Evolutionary conservation across 37 sponge, comb jelly and placozoan species (phyloP).

Genomic region (Amphimedon queenslandica): DNA sequence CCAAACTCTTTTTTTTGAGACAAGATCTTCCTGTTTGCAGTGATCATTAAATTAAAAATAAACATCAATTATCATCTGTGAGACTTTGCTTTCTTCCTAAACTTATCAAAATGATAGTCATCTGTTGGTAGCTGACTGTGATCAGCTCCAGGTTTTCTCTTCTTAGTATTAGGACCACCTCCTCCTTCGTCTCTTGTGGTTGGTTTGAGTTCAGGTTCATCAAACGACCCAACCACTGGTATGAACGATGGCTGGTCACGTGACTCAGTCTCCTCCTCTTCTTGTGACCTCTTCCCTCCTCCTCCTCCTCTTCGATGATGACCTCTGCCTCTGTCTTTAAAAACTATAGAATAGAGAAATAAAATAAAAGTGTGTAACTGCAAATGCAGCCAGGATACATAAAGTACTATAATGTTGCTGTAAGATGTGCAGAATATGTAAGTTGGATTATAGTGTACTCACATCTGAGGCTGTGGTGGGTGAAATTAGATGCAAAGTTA

Average conservation of each 20-base stretch:
- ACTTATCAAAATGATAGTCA: constrained; percentile 91
- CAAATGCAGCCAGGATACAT: neutral
- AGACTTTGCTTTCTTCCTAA: constrained; percentile 60
- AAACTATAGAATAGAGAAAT: constrained; percentile 25
- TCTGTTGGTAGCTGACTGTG: constrained; percentile 73
- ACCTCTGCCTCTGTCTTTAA: constrained; percentile 32
- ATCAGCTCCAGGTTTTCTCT: constrained; percentile 43
- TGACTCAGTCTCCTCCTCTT: constrained; percentile 4
- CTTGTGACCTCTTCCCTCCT: too few species aligned
- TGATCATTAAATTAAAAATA: neutral
- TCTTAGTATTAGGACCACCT: too few species aligned
- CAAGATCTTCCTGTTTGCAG: neutral
- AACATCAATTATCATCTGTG: neutral
- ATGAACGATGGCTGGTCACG: constrained; percentile 31
- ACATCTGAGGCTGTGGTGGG: constrained; percentile 81
- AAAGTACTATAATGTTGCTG: neutral
- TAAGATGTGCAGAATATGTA: neutral
- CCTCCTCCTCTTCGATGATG: constrained; percentile 5
- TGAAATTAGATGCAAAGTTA: constrained; percentile 75
- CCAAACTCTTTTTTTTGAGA: constrained; percentile 37
- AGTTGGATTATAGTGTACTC: constrained; percentile 11
- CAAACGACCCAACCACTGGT: constrained; percentile 77
- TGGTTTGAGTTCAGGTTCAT: constrained; percentile 50
- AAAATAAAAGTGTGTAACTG: neutral
- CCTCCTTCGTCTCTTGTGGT: neutral